These are phyloP conservation scores for Cinclus cinclus DNA, from an alignment of 2,113 vertebrate genomes.

Conservation along the genomic window DNA sequence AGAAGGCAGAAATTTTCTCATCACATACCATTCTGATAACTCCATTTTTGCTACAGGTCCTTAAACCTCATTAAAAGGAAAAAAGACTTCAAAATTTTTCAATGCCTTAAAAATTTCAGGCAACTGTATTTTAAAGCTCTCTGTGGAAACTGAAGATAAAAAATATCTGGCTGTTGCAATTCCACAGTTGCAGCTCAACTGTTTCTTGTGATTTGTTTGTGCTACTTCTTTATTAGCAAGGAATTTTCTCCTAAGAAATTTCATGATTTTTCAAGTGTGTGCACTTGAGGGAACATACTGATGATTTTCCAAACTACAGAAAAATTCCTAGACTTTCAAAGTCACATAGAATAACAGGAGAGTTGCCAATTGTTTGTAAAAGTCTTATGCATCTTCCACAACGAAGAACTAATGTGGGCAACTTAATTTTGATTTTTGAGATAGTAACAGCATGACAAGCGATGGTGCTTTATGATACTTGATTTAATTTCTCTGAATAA, in stretches of 20 bases:
- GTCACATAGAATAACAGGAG: neutral
- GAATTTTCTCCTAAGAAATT: neutral
- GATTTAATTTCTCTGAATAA: neutral
- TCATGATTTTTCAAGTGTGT: conserved; percentile 4
- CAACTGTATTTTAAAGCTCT: neutral
- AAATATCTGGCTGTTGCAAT: neutral
- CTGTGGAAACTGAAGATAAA: neutral
- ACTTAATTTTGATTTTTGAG: neutral
- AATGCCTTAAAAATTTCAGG: neutral
- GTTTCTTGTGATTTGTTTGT: neutral
- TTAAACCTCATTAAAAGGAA: neutral
- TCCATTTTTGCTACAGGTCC: neutral
- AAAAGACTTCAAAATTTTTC: neutral
- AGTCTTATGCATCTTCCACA: neutral
- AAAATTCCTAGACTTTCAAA: neutral
- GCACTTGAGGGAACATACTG: neutral
- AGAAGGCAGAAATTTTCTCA: neutral
- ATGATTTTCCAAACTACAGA: neutral
- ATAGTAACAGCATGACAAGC: neutral
- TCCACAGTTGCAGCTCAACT: neutral
- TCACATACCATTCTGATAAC: neutral
- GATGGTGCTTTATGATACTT: neutral
- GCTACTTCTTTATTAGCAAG: neutral
- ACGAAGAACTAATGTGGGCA: neutral
- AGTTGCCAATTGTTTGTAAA: neutral